Evolutionary conservation across 2,797 vertebrate genomes (phyloP).

Genomic region (Galago senegalensis): DNA sequence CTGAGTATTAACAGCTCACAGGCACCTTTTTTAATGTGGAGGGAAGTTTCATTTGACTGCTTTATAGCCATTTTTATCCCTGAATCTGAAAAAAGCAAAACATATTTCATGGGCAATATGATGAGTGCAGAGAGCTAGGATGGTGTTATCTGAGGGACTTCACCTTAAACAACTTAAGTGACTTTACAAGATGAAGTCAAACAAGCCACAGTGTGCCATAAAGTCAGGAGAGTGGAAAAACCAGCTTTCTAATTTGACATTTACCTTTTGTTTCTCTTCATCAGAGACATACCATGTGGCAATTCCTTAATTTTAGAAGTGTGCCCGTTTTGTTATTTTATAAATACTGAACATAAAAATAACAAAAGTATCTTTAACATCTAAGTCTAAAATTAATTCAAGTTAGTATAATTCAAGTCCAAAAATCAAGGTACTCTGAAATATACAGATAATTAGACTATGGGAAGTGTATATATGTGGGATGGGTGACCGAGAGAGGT

Average conservation of each 20-base stretch:
- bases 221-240: background rate
- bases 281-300: background rate
- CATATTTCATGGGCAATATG: constrained; percentile 51
- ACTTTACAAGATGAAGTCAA: constrained; percentile 55
- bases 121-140: background rate
- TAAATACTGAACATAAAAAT: constrained; percentile 12
- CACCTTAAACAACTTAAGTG: background rate
- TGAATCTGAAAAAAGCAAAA: constrained; percentile 53
- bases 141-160: constrained; percentile 1
- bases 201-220: background rate
- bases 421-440: constrained; percentile 11
- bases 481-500: background rate
- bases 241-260: constrained; percentile 2
- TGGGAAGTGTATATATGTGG: background rate
- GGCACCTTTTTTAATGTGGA: background rate
- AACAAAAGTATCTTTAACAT: constrained; percentile 17
- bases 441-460: background rate
- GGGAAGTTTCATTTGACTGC: background rate
- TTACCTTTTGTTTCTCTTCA: constrained; percentile 55
- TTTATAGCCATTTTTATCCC: constrained; percentile 14
- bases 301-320: background rate
- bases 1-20: background rate
- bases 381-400: constrained; percentile 38
- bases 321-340: constrained; percentile 30
- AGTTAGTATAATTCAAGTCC: background rate